phyloP scores from a whole-genome alignment of 2,888 invertebrate genomes.

The Metacarcinus magister region DNA sequence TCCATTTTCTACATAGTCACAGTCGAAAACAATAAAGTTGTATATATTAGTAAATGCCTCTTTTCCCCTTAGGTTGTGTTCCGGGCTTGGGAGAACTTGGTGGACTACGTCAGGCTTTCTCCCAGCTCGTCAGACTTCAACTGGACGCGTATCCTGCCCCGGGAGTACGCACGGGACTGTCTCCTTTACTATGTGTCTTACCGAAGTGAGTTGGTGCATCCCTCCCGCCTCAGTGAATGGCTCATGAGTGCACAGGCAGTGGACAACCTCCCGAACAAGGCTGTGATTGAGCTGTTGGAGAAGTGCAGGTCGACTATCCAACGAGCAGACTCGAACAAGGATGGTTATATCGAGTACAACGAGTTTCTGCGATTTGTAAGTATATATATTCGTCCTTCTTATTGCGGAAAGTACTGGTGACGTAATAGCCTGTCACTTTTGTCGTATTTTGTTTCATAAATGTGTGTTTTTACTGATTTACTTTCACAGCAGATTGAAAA shows the following conservation, averaged over 20 bases:
- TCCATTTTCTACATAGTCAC: no score
- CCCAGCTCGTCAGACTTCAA: slow-evolving; percentile 55
- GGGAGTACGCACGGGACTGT: slow-evolving; percentile 43
- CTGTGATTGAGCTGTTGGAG: slow-evolving; percentile 70
- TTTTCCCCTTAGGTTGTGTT: background rate
- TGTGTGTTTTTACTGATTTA: no score
- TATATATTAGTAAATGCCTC: background rate
- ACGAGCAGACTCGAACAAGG: slow-evolving; percentile 71
- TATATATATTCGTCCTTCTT: background rate
- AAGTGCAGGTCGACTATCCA: slow-evolving; percentile 14
- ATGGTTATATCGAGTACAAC: slow-evolving; percentile 71
- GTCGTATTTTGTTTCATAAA: no score
- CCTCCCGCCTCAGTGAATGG: slow-evolving; percentile 68
- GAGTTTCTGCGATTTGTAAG: slow-evolving; percentile 77
- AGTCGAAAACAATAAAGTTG: no score
- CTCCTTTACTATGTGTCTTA: slow-evolving; percentile 65
- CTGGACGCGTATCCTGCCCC: slow-evolving; percentile 56
- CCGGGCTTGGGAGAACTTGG: slow-evolving; percentile 35
- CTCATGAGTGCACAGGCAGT: slow-evolving; percentile 48
- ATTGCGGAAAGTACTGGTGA: background rate
- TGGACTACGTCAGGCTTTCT: slow-evolving; percentile 49
- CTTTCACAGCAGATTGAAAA: no score
- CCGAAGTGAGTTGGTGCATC: slow-evolving; percentile 71
- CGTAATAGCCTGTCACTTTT: no score
- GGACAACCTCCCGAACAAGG: slow-evolving; percentile 63